These are phyloP conservation scores for Nysson spinosus DNA, from an alignment of 2,888 invertebrate species.

Conservation along the genomic window DNA sequence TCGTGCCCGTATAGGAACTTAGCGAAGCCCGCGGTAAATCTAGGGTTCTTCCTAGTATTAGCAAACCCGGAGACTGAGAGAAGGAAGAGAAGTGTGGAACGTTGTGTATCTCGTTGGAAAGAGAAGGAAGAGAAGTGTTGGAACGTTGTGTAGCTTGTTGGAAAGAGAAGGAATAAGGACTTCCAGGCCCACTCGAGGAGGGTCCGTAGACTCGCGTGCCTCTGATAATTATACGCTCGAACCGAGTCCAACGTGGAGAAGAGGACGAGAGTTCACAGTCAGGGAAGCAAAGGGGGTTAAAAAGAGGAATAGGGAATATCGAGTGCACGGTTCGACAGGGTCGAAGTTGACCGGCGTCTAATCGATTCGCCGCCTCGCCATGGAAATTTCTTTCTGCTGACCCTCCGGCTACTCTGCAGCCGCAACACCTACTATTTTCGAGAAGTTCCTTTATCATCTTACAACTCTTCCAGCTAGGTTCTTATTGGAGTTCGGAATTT, in stretches of 20 bases:
- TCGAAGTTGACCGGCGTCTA: constrained; percentile 76
- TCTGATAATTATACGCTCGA: constrained; percentile 74
- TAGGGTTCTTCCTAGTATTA: constrained; percentile 66
- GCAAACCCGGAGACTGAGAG: constrained; percentile 30
- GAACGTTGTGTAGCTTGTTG: constrained; percentile 19
- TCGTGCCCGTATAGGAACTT: constrained; percentile 54
- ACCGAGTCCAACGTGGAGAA: constrained; percentile 55
- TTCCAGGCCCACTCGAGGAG: constrained; percentile 56
- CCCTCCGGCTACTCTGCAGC: constrained; percentile 55
- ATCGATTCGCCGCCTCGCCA: constrained; percentile 75
- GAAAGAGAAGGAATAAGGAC: constrained; percentile 40
- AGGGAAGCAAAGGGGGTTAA: constrained; percentile 16
- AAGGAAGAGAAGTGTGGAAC: constrained; percentile 16
- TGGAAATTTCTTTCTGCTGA: constrained; percentile 69
- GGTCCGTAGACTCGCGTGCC: constrained; percentile 73
- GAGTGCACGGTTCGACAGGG: constrained; percentile 74
- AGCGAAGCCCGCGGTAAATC: constrained; percentile 59
- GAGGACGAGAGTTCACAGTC: constrained; percentile 31
- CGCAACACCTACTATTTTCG: constrained; percentile 50
- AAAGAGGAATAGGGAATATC: constrained; percentile 60
- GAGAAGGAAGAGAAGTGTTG: constrained; percentile 5
- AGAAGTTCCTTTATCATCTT: too few species aligned
- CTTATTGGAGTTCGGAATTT: too few species aligned
- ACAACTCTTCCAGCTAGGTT: too few species aligned
- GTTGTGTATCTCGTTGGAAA: constrained; percentile 18